Percentiles rank a stretch among this genome's conserved stretches.
phyloP scores from a whole-genome alignment of 2,113 vertebrate species.

The Brachyhypopomus occidentalis region DNA sequence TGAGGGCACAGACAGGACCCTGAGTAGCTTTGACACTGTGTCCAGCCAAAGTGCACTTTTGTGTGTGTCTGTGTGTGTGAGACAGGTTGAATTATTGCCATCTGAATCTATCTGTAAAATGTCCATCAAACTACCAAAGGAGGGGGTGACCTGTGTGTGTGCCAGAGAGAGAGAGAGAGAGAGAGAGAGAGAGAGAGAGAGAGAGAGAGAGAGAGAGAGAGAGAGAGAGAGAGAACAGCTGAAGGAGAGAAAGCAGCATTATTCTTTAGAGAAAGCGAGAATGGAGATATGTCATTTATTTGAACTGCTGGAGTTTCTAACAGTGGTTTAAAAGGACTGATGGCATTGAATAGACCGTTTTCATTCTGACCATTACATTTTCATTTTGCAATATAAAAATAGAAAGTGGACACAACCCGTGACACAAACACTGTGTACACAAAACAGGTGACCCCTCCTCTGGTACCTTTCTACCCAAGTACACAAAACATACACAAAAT shows the following conservation, averaged over 20 bases:
- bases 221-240: not conserved
- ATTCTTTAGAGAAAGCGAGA: not conserved
- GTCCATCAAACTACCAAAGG: not conserved
- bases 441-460: too few relatives aligned
- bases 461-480: too few relatives aligned
- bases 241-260: not conserved
- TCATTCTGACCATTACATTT: too few relatives aligned
- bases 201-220: not conserved
- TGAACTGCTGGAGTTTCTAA: not conserved
- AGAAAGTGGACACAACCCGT: too few relatives aligned
- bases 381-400: too few relatives aligned
- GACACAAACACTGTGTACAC: too few relatives aligned
- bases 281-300: not conserved
- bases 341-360: too few relatives aligned
- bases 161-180: not conserved
- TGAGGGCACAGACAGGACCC: constrained; percentile 40
- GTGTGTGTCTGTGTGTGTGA: not conserved
- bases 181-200: not conserved
- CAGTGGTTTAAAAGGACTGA: not conserved
- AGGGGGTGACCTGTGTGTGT: not conserved
- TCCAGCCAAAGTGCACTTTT: not conserved
- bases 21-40: constrained; percentile 15
- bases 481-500: too few relatives aligned
- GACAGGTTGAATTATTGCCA: not conserved
- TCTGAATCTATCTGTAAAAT: too few relatives aligned